Percentiles rank a stretch among this genome's conserved stretches.
Evolutionary conservation across 2,888 invertebrate species (phyloP).

Genomic region (Diogma glabrata): DNA sequence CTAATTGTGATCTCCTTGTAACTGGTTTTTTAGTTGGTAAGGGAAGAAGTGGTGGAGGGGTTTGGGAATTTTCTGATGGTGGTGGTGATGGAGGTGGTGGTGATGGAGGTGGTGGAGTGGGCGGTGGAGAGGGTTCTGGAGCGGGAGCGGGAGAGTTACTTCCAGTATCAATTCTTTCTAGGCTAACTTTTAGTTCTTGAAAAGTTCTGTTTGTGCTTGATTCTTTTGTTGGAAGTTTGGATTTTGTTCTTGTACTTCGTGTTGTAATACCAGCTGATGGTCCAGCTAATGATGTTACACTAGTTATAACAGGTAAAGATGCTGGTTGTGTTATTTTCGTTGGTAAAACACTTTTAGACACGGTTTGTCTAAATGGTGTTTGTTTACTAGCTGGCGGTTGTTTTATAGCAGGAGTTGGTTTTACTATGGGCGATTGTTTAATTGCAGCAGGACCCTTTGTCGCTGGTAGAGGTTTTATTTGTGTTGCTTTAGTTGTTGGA

Average conservation of each 20-base stretch:
- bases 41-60: constrained; percentile 18
- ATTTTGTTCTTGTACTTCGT: constrained; percentile 2
- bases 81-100: constrained; percentile 28
- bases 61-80: constrained; percentile 16
- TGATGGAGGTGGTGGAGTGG: constrained; percentile 11
- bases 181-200: constrained; percentile 3
- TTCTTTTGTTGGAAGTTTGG: neutral
- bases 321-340: constrained; percentile 25
- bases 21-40: constrained; percentile 17
- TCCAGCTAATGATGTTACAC: constrained; percentile 56
- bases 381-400: neutral
- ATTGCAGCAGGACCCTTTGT: neutral
- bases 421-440: constrained; percentile 16
- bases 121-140: constrained; percentile 21
- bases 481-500: too few species aligned
- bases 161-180: constrained; percentile 11
- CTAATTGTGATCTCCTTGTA: constrained; percentile 27
- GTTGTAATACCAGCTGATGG: constrained; percentile 28
- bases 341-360: too few species aligned
- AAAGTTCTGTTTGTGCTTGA: neutral
- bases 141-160: too few species aligned
- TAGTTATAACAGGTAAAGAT: constrained; percentile 56
- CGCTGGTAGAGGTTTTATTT: too few species aligned
- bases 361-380: neutral
- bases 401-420: neutral